Conservation (phyloP, 2,888 invertebrate genomes). For the Apodemia zela region DNA sequence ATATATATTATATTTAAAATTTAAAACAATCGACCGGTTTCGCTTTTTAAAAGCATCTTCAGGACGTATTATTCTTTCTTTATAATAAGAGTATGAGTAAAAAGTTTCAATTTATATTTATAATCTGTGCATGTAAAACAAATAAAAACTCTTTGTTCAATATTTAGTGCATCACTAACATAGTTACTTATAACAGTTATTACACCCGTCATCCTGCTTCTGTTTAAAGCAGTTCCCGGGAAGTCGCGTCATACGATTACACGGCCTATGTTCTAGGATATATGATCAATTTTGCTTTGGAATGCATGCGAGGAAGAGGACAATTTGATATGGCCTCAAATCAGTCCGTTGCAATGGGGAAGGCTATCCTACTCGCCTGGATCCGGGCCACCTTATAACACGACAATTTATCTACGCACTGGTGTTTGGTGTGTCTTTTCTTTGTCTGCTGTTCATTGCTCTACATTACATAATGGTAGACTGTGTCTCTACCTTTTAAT, state of each 20-base stretch:
- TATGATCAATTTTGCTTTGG: slow-evolving; percentile 58
- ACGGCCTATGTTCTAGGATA: slow-evolving; percentile 50
- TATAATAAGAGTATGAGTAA: too few species aligned
- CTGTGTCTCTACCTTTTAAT: too few species aligned
- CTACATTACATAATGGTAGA: too few species aligned
- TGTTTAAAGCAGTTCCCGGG: slow-evolving; percentile 41
- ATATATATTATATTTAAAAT: too few species aligned
- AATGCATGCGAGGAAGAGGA: slow-evolving; percentile 61
- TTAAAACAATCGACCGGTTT: too few species aligned
- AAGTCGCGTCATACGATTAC: slow-evolving; percentile 45
- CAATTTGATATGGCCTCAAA: slow-evolving; percentile 78
- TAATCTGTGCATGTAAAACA: not conserved
- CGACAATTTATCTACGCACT: slow-evolving; percentile 36
- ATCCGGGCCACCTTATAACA: slow-evolving; percentile 53
- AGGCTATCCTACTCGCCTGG: slow-evolving; percentile 63
- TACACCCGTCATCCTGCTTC: slow-evolving; percentile 35
- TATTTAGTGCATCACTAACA: slow-evolving; percentile 23
- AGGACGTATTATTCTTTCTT: too few species aligned
- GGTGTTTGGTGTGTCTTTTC: not conserved
- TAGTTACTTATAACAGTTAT: slow-evolving; percentile 29
- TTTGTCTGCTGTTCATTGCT: not conserved
- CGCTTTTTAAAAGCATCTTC: too few species aligned
- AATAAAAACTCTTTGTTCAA: slow-evolving; percentile 8
- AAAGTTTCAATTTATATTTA: not conserved
- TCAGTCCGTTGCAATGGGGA: slow-evolving; percentile 63